phyloP scores from a whole-genome alignment of 2,797 vertebrate species.

The Gobionotothen gibberifrons region DNA sequence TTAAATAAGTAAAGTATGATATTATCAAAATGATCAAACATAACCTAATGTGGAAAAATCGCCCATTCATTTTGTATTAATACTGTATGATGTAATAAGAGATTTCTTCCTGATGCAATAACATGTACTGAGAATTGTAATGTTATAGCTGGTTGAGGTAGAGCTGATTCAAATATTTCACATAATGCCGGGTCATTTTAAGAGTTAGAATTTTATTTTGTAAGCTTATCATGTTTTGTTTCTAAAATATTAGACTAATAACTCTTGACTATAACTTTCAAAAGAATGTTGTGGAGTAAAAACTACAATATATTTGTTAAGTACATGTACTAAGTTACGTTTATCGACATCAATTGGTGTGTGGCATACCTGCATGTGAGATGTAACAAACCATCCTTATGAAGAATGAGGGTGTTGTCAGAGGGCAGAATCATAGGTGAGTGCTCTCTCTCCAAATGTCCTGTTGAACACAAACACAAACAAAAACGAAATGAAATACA shows the following conservation, averaged over 20 bases:
- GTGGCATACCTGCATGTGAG: conserved; percentile 83
- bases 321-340: too few relatives aligned
- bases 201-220: background rate
- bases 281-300: background rate
- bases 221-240: too few relatives aligned
- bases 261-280: background rate
- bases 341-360: background rate
- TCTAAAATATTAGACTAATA: too few relatives aligned
- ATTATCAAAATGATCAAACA: too few relatives aligned
- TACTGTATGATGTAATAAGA: too few relatives aligned
- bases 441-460: conserved; percentile 48
- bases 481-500: conserved; percentile 32
- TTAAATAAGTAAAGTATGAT: too few relatives aligned
- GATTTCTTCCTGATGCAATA: too few relatives aligned
- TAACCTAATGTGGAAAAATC: too few relatives aligned
- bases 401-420: conserved; percentile 56
- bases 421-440: conserved; percentile 66
- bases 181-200: background rate
- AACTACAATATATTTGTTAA: background rate
- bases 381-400: conserved; percentile 60
- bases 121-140: background rate
- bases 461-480: conserved; percentile 69
- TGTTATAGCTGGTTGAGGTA: background rate
- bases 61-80: too few relatives aligned
- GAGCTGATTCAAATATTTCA: background rate